Conservation (phyloP, 2,113 vertebrate genomes). For the Sorex fumeus region DNA sequence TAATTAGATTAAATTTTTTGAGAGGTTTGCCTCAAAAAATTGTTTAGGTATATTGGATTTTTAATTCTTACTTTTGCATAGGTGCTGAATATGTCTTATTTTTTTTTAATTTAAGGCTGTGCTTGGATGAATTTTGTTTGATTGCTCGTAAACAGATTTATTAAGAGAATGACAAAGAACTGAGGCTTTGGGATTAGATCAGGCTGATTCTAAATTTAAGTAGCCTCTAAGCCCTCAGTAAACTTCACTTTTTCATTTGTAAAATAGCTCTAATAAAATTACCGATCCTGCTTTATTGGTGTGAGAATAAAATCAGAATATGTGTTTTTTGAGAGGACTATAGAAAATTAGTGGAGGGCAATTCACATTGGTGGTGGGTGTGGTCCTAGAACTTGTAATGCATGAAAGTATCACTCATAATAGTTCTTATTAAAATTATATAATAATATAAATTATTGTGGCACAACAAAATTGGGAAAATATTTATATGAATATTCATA, state of each 20-base stretch:
- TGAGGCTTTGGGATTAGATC: background rate
- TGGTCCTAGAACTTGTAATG: too few relatives aligned
- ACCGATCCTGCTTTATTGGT: background rate
- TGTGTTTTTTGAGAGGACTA: background rate
- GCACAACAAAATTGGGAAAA: too few relatives aligned
- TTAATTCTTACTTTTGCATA: constrained; percentile 47
- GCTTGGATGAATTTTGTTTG: constrained; percentile 53
- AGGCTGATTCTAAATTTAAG: constrained; percentile 32
- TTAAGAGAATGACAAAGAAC: constrained; percentile 45
- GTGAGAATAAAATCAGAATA: constrained; percentile 40
- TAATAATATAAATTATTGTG: too few relatives aligned
- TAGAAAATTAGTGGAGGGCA: too few relatives aligned
- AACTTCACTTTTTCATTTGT: constrained; percentile 4
- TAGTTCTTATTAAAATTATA: too few relatives aligned
- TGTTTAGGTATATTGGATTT: constrained; percentile 22
- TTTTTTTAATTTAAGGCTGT: background rate
- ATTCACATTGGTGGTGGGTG: too few relatives aligned
- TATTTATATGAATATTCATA: too few relatives aligned
- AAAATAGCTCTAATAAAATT: background rate
- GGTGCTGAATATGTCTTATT: background rate
- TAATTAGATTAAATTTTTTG: constrained; percentile 38
- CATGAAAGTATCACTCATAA: too few relatives aligned
- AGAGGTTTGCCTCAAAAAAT: constrained; percentile 61
- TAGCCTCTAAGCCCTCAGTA: background rate
- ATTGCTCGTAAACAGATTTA: constrained; percentile 61